A percentile compares a stretch with the other conserved stretches of the same genome.
Conservation (phyloP, 2,888 invertebrate genomes). For the Aporophyla nigra region DNA sequence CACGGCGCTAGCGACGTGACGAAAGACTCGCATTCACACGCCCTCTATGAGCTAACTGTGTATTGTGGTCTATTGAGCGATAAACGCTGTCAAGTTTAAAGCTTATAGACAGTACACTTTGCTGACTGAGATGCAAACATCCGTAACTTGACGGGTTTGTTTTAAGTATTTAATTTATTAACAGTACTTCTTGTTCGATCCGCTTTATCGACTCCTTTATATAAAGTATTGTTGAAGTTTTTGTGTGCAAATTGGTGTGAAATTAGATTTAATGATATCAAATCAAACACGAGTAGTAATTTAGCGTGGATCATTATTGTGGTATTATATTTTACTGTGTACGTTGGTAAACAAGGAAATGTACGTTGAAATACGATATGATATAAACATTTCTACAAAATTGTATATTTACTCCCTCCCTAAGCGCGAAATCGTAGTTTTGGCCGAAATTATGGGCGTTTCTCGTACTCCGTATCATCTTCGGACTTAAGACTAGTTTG, state of each 20-base stretch:
- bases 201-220: constrained; percentile 25
- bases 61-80: constrained; percentile 17
- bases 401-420: background rate
- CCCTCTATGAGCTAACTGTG: constrained; percentile 17
- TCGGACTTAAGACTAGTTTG: no score
- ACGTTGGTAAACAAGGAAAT: background rate
- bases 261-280: constrained; percentile 47
- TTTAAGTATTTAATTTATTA: constrained; percentile 15
- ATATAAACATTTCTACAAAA: constrained; percentile 21
- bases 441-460: no score
- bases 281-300: constrained; percentile 21
- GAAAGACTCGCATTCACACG: constrained; percentile 44
- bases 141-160: constrained; percentile 17
- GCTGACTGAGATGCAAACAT: background rate
- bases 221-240: constrained; percentile 36
- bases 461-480: no score
- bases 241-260: constrained; percentile 51
- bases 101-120: constrained; percentile 6
- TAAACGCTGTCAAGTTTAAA: constrained; percentile 21
- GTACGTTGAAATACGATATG: background rate
- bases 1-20: constrained; percentile 60
- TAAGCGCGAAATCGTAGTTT: no score
- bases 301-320: constrained; percentile 16
- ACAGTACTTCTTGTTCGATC: constrained; percentile 16
- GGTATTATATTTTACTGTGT: background rate